Percentiles rank a stretch among this genome's conserved stretches.
These are phyloP conservation scores for Tinea semifulvella DNA, from an alignment of 2,888 invertebrate genomes.

Conservation along the genomic window DNA sequence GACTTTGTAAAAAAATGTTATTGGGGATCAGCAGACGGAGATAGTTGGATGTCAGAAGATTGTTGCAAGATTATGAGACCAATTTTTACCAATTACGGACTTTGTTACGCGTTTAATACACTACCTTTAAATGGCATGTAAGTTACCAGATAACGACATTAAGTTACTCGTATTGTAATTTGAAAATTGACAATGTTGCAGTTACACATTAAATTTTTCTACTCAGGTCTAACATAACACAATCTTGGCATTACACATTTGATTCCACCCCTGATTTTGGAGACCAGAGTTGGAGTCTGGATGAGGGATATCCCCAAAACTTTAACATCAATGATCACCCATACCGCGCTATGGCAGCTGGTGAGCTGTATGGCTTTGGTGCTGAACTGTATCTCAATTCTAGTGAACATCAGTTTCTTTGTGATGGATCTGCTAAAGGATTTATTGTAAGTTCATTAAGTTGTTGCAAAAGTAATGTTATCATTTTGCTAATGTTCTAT, in stretches of 20 bases:
- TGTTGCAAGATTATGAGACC: conserved; percentile 51
- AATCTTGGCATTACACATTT: conserved; percentile 42
- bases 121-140: conserved; percentile 53
- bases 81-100: conserved; percentile 50
- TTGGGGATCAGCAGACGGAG: conserved; percentile 41
- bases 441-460: conserved; percentile 43
- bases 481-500: too few relatives aligned
- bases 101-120: conserved; percentile 55
- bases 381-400: conserved; percentile 51
- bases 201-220: too few relatives aligned
- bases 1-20: conserved; percentile 52
- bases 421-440: conserved; percentile 52
- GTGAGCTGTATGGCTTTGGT: conserved; percentile 47
- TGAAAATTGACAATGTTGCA: not conserved
- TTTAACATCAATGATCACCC: conserved; percentile 32
- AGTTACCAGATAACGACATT: conserved; percentile 26
- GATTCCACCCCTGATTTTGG: conserved; percentile 26
- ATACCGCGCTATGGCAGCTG: conserved; percentile 44
- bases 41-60: conserved; percentile 36
- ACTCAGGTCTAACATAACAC: conserved; percentile 44
- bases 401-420: conserved; percentile 48
- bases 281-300: conserved; percentile 40
- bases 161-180: not conserved
- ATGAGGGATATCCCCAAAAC: conserved; percentile 46
- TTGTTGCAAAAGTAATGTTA: too few relatives aligned